These are phyloP conservation scores for Aplodontia rufa DNA, from an alignment of 2,113 vertebrate species.

Conservation along the genomic window DNA sequence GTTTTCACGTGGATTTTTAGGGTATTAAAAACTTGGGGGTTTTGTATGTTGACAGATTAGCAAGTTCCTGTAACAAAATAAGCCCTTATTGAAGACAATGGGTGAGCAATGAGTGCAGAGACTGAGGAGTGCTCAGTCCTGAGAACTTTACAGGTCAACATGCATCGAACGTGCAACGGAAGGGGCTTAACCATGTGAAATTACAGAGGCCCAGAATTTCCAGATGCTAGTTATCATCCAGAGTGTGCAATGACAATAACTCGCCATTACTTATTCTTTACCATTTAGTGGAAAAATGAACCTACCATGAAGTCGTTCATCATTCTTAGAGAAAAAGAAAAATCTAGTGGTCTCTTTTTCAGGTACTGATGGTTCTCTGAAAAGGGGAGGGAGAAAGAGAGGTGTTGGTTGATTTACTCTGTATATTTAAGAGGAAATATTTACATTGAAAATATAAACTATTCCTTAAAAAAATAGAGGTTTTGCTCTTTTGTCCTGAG, in stretches of 20 bases:
- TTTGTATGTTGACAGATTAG: neutral
- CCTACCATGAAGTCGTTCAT: conserved; percentile 89
- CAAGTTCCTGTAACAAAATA: neutral
- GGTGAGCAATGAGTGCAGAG: neutral
- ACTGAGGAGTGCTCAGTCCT: neutral
- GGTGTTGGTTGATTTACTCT: neutral
- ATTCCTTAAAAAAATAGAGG: neutral
- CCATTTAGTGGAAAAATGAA: neutral
- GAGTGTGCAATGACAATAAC: neutral
- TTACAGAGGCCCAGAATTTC: neutral
- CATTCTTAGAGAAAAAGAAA: conserved; percentile 91
- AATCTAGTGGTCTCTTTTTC: conserved; percentile 75
- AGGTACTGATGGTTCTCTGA: conserved; percentile 78
- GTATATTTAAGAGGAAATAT: conserved; percentile 45
- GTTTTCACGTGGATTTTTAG: neutral
- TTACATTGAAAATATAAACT: conserved; percentile 42
- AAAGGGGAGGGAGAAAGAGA: neutral
- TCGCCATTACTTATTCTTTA: neutral
- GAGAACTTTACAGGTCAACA: neutral
- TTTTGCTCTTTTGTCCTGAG: neutral
- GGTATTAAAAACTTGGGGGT: neutral
- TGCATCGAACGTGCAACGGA: neutral
- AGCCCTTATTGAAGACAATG: neutral
- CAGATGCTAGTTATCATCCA: neutral
- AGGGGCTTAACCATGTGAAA: neutral